Percentiles rank a stretch among this genome's conserved stretches.
Conservation (phyloP, 2,797 vertebrate species). For the Gila robusta region DNA sequence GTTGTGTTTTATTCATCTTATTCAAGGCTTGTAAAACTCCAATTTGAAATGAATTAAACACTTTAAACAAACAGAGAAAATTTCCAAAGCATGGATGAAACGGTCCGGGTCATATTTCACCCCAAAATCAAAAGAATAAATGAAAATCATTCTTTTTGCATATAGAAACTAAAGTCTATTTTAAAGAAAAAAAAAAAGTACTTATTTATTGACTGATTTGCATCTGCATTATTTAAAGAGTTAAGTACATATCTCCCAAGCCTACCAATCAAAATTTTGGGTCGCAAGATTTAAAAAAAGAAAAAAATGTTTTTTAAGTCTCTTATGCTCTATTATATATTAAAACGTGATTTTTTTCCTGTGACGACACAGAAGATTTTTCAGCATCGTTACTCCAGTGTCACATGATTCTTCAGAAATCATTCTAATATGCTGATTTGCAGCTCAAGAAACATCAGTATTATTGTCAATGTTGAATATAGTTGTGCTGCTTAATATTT, state of each 20-base stretch:
- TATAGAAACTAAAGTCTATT: background rate
- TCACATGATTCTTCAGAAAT: background rate
- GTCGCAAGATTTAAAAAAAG: no score
- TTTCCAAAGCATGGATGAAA: background rate
- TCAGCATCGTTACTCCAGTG: background rate
- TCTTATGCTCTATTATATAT: no score
- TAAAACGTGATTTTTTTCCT: background rate
- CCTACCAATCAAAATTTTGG: background rate
- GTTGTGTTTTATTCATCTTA: background rate
- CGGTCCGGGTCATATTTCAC: background rate
- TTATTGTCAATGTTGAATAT: background rate
- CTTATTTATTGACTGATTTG: background rate
- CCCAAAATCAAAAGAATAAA: background rate
- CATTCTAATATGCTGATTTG: background rate
- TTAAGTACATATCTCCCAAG: background rate
- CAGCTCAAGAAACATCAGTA: background rate
- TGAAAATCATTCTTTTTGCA: background rate
- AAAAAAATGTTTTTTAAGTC: no score
- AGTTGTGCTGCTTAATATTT: background rate
- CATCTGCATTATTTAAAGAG: background rate
- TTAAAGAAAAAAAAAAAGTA: no score
- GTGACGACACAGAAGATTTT: background rate
- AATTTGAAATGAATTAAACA: background rate
- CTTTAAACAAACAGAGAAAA: background rate
- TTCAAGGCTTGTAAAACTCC: background rate